Percentiles rank a stretch among this genome's conserved stretches.
These are phyloP conservation scores for Micromussa lordhowensis DNA, from an alignment of 92 coral and sea anemone genomes.

Conservation along the genomic window DNA sequence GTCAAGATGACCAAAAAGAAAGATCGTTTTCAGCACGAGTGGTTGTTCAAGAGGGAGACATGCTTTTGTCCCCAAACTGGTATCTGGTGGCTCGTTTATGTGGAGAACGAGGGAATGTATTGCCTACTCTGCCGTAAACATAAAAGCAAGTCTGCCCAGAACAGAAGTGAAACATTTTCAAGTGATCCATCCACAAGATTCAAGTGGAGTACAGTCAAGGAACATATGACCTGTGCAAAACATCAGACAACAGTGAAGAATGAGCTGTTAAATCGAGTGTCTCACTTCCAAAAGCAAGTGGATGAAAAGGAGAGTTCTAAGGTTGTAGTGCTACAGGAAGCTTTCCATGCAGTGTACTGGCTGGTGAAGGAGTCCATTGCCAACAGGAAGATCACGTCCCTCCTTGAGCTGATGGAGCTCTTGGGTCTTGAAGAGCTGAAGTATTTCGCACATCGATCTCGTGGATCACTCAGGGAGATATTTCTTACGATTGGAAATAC, in stretches of 20 bases:
- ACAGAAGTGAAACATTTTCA: slow-evolving; percentile 49
- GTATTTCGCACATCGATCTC: slow-evolving; percentile 45
- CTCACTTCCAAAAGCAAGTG: slow-evolving; percentile 43
- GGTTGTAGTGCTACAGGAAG: slow-evolving; percentile 43
- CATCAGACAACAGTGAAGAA: slow-evolving; percentile 55
- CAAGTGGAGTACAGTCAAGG: no score
- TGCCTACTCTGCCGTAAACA: slow-evolving; percentile 57
- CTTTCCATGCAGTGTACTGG: slow-evolving; percentile 58
- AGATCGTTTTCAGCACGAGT: no score
- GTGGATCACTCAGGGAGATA: slow-evolving; percentile 51
- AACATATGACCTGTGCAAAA: slow-evolving; percentile 47
- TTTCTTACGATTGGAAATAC: slow-evolving; percentile 41
- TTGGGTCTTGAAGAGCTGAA: slow-evolving; percentile 52
- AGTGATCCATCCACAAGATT: no score
- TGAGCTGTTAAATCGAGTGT: slow-evolving; percentile 49
- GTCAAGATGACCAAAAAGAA: no score
- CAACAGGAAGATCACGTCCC: slow-evolving; percentile 60
- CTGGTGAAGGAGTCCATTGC: slow-evolving; percentile 49
- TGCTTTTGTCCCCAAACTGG: no score
- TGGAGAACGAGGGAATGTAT: no score
- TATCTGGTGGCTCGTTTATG: no score
- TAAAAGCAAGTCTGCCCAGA: slow-evolving; percentile 49
- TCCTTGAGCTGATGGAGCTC: slow-evolving; percentile 53
- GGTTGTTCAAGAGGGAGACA: no score
- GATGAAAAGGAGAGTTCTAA: slow-evolving; percentile 46